Evolutionary conservation across 2,797 vertebrate genomes (phyloP).

Genomic region (Tragelaphus oryx): DNA sequence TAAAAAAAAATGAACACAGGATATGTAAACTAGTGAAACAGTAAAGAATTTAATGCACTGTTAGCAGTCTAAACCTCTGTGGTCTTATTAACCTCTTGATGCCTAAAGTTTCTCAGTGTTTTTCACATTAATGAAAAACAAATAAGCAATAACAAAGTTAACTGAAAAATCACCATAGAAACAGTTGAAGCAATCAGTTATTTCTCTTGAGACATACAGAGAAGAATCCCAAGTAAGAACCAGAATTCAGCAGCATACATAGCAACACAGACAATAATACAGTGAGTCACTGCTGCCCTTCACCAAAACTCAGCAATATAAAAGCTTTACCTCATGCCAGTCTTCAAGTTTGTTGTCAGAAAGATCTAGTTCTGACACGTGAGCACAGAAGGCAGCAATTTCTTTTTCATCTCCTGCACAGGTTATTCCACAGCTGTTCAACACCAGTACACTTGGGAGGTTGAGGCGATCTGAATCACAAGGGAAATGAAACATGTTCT

Average conservation of each 20-base stretch:
- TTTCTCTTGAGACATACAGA: not conserved
- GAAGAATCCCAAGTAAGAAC: conserved; percentile 40
- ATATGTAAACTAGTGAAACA: not conserved
- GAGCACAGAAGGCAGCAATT: conserved; percentile 92
- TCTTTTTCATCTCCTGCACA: conserved; percentile 91
- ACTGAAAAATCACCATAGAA: not conserved
- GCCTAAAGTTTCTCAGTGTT: not conserved
- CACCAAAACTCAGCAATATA: not conserved
- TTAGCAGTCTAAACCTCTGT: not conserved
- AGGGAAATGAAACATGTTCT: not conserved
- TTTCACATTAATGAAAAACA: not conserved
- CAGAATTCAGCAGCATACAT: conserved; percentile 17
- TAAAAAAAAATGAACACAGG: not conserved
- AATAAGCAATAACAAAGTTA: conserved; percentile 25
- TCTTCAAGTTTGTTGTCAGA: conserved; percentile 94
- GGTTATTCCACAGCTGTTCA: conserved; percentile 92
- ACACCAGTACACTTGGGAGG: conserved; percentile 92
- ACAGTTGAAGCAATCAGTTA: not conserved
- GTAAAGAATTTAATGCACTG: not conserved
- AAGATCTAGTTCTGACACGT: conserved; percentile 95
- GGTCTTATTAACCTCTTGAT: conserved; percentile 42
- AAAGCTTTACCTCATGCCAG: conserved; percentile 92
- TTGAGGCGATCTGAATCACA: conserved; percentile 89
- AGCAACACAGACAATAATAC: fast-evolving
- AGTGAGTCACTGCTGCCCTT: not conserved